Percentiles rank a stretch among this genome's conserved stretches.
Conservation (phyloP, 2,888 invertebrate genomes). For the Hypena proboscidalis region DNA sequence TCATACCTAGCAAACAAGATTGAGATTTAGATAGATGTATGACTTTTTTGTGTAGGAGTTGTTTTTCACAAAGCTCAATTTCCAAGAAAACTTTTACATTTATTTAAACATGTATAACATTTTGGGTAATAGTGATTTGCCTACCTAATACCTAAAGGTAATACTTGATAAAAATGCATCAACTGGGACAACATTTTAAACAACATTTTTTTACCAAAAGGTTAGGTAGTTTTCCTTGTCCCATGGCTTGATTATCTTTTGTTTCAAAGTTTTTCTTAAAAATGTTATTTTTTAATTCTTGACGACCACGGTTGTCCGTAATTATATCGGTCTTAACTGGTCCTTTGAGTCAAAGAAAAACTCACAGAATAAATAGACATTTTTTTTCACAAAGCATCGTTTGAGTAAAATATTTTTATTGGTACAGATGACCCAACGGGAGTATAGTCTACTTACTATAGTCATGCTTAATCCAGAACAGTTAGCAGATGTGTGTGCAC, state of each 20-base stretch:
- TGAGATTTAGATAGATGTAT: too few species aligned
- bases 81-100: background rate
- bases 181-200: slow-evolving; percentile 16
- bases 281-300: slow-evolving; percentile 53
- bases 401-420: too few species aligned
- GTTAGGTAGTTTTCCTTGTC: slow-evolving; percentile 29
- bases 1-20: too few species aligned
- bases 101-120: background rate
- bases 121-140: slow-evolving; percentile 9
- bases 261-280: slow-evolving; percentile 28
- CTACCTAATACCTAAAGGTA: slow-evolving; percentile 12
- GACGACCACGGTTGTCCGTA: slow-evolving; percentile 42
- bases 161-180: slow-evolving; percentile 33
- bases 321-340: slow-evolving; percentile 48
- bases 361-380: slow-evolving; percentile 47
- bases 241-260: slow-evolving; percentile 42
- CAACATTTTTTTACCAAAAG: slow-evolving; percentile 20
- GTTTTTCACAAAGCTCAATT: background rate
- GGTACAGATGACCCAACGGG: too few species aligned
- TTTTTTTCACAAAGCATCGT: slow-evolving; percentile 38
- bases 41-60: too few species aligned
- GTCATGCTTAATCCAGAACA: too few species aligned
- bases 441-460: too few species aligned
- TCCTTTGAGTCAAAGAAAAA: slow-evolving; percentile 43
- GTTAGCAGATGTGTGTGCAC: too few species aligned